A percentile compares a stretch with the other conserved stretches of the same genome.
These are phyloP conservation scores for Mimumesa dahlbomi DNA, from an alignment of 2,888 invertebrate species.

Conservation along the genomic window DNA sequence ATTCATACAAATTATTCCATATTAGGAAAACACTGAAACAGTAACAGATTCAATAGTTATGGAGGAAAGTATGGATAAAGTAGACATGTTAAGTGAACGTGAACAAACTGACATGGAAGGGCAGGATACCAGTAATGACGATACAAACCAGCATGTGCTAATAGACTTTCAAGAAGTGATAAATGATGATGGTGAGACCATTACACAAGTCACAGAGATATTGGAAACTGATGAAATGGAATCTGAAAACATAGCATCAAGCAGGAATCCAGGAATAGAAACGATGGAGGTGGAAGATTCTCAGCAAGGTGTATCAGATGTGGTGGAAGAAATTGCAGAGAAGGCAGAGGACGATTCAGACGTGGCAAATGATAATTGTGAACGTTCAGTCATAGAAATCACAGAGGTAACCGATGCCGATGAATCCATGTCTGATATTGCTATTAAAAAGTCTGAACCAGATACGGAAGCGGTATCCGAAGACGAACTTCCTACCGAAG, in stretches of 20 bases:
- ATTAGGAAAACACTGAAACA: constrained; percentile 29
- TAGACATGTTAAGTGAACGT: constrained; percentile 55
- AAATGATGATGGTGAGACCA: constrained; percentile 62
- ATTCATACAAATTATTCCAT: constrained; percentile 3
- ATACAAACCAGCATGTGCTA: constrained; percentile 43
- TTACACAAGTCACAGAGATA: constrained; percentile 59
- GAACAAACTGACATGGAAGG: constrained; percentile 58
- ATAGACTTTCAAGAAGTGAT: constrained; percentile 66
- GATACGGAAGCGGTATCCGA: constrained; percentile 93
- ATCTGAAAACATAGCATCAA: constrained; percentile 51
- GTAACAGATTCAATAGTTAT: constrained; percentile 51
- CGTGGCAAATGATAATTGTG: constrained; percentile 72
- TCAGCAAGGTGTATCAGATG: constrained; percentile 50
- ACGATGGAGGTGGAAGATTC: constrained; percentile 60
- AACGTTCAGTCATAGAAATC: constrained; percentile 69
- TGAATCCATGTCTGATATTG: constrained; percentile 51
- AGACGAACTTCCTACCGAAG: constrained; percentile 84
- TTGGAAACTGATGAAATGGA: constrained; percentile 64
- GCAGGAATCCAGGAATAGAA: constrained; percentile 46
- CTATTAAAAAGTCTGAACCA: constrained; percentile 83
- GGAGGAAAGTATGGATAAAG: constrained; percentile 65
- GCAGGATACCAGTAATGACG: constrained; percentile 51
- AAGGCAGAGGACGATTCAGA: constrained; percentile 63
- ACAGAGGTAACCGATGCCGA: constrained; percentile 67
- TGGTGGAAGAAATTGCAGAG: constrained; percentile 57